Conservation (phyloP, 2,113 vertebrate species). For the Pandion haliaetus region DNA sequence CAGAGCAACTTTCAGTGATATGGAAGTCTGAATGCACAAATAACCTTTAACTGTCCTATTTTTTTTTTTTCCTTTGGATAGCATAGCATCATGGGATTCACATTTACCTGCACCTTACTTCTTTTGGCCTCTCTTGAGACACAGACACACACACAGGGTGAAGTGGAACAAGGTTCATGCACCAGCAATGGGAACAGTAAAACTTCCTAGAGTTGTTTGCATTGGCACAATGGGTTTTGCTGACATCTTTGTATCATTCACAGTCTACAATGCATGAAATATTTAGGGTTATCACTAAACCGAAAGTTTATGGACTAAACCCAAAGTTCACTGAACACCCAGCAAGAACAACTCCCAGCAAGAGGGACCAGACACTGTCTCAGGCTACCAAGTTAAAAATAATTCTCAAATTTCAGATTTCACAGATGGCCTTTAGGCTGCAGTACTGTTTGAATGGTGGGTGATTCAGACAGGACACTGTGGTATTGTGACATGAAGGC, state of each 20-base stretch:
- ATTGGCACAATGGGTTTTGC: neutral
- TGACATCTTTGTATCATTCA: neutral
- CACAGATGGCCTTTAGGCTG: neutral
- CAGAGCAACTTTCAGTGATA: neutral
- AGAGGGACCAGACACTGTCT: neutral
- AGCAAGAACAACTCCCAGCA: neutral
- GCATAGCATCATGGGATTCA: neutral
- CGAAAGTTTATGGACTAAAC: neutral
- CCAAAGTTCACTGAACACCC: constrained; percentile 29
- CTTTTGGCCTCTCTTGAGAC: neutral
- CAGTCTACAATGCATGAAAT: neutral
- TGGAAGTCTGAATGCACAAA: neutral
- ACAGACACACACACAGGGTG: neutral
- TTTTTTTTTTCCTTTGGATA: neutral
- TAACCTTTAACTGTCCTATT: neutral
- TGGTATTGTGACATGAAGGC: neutral
- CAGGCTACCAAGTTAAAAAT: neutral
- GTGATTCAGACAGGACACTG: neutral
- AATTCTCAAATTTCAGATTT: neutral
- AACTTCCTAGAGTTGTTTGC: neutral
- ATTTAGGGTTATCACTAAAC: constrained; percentile 21
- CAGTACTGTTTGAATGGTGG: neutral
- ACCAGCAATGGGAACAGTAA: neutral
- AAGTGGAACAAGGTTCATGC: neutral
- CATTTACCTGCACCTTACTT: neutral